Evolutionary conservation across 2,888 invertebrate species (phyloP).

Genomic region (Pinctada fucata): DNA sequence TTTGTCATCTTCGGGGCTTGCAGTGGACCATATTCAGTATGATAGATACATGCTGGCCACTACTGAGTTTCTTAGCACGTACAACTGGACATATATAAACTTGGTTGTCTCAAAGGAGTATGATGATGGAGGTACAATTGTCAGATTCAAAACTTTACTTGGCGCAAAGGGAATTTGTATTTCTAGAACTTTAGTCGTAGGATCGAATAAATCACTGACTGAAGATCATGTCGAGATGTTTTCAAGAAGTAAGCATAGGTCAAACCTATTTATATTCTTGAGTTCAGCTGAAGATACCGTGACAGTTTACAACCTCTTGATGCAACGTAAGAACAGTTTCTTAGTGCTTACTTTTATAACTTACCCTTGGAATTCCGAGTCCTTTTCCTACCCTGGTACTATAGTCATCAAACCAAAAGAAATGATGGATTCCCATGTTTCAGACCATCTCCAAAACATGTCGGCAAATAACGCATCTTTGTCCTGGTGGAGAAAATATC

Average conservation of each 20-base stretch:
- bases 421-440: neutral
- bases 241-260: neutral
- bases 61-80: constrained; percentile 40
- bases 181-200: constrained; percentile 12
- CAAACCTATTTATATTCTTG: constrained; percentile 38
- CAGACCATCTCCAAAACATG: constrained; percentile 1
- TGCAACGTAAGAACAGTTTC: neutral
- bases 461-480: neutral
- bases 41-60: constrained; percentile 42
- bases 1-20: constrained; percentile 13
- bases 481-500: constrained; percentile 13
- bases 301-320: constrained; percentile 13
- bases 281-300: constrained; percentile 38
- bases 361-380: constrained; percentile 44
- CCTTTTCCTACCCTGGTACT: constrained; percentile 19
- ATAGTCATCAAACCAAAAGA: constrained; percentile 8
- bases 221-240: neutral
- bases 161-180: constrained; percentile 22
- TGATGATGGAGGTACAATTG: neutral
- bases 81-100: constrained; percentile 55
- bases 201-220: constrained; percentile 6
- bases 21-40: neutral
- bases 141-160: neutral
- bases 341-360: constrained; percentile 36
- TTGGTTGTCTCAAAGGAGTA: constrained; percentile 50